These are phyloP conservation scores for Ormia ochracea DNA, from an alignment of 2,888 invertebrate species.

Conservation along the genomic window DNA sequence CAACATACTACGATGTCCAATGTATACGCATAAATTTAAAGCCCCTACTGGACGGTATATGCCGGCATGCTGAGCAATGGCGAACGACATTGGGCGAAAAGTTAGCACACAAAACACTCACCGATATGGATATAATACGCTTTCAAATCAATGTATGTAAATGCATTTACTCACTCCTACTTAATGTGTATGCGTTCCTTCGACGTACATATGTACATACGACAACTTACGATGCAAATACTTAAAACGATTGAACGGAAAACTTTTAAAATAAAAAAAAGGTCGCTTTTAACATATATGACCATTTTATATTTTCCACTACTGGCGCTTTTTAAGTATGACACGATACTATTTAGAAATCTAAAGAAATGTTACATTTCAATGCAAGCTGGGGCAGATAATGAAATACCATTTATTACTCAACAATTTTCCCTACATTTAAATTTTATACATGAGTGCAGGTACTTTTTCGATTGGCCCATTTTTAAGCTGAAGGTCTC, in stretches of 20 bases:
- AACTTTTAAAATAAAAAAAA: too few relatives aligned
- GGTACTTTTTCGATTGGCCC: too few relatives aligned
- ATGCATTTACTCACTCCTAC: not conserved
- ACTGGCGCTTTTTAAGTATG: not conserved
- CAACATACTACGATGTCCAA: constrained; percentile 81
- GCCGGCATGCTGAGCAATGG: constrained; percentile 88
- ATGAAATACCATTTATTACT: too few relatives aligned
- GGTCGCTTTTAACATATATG: too few relatives aligned
- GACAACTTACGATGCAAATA: too few relatives aligned
- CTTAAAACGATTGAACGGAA: too few relatives aligned
- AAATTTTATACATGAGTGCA: too few relatives aligned
- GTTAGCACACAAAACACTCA: constrained; percentile 82
- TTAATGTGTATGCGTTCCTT: too few relatives aligned
- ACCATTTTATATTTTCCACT: not conserved
- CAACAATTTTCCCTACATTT: too few relatives aligned
- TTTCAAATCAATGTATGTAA: constrained; percentile 82
- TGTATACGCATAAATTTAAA: constrained; percentile 84
- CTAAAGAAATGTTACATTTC: not conserved
- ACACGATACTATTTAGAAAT: not conserved
- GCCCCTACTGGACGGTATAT: constrained; percentile 83
- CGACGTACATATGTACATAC: not conserved
- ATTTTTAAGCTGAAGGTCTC: too few relatives aligned
- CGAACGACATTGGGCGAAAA: constrained; percentile 84
- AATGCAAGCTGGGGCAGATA: too few relatives aligned
- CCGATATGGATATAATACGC: constrained; percentile 83